Conservation (phyloP, 2,113 vertebrate species). For the Ageneiosus marmoratus region DNA sequence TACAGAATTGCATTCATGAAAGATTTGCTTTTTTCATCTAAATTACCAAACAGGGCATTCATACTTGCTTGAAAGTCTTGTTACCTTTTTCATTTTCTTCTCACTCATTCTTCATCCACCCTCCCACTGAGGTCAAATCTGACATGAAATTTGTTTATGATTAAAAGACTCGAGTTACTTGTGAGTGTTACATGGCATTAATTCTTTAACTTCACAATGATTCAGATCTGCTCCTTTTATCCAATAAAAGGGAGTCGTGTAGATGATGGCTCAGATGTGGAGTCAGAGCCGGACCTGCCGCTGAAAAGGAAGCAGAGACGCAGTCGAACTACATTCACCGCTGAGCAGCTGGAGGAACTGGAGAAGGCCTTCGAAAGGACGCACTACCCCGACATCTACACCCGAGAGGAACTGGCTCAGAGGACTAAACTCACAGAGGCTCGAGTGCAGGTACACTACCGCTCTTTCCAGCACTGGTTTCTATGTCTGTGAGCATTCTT, state of each 20-base stretch:
- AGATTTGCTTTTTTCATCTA: slow-evolving; percentile 51
- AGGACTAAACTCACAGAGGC: slow-evolving; percentile 95
- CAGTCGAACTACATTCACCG: slow-evolving; percentile 93
- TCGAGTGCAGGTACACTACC: slow-evolving; percentile 83
- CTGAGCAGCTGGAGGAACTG: slow-evolving; percentile 94
- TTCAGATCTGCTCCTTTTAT: not conserved
- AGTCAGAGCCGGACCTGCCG: slow-evolving; percentile 92
- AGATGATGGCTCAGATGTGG: slow-evolving; percentile 92
- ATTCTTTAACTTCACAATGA: not conserved
- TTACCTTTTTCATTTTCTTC: slow-evolving; percentile 26
- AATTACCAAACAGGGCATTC: slow-evolving; percentile 54
- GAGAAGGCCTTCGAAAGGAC: slow-evolving; percentile 96
- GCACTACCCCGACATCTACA: slow-evolving; percentile 97
- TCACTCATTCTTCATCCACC: not conserved
- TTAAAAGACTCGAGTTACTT: not conserved
- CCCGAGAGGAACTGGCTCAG: slow-evolving; percentile 93
- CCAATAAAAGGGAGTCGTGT: slow-evolving; percentile 79
- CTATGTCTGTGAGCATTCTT: too few relatives aligned
- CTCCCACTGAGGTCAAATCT: slow-evolving; percentile 27
- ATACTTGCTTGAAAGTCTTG: slow-evolving; percentile 42
- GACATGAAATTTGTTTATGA: slow-evolving; percentile 1
- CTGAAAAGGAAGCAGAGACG: slow-evolving; percentile 95
- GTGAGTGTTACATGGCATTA: not conserved
- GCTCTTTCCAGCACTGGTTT: not conserved
- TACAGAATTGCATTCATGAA: slow-evolving; percentile 51